Conservation (phyloP, 2,888 invertebrate genomes). For the Lepidochitona cinerea region DNA sequence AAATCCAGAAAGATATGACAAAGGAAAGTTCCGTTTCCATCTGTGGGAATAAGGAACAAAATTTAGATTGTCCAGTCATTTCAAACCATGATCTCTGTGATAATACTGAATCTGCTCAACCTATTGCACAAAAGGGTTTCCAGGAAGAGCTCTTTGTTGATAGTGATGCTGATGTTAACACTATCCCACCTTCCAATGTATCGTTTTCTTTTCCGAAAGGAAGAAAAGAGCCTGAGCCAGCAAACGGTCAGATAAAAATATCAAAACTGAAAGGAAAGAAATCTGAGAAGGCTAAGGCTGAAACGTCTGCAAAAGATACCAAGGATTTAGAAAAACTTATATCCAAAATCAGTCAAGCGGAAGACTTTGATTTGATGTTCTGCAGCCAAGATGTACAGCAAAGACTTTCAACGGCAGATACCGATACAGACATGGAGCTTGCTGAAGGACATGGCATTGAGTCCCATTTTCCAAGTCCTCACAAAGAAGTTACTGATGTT, state of each 20-base stretch:
- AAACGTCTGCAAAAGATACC: background rate
- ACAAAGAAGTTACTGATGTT: no score
- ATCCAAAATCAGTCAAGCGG: conserved; percentile 51
- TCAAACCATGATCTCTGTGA: background rate
- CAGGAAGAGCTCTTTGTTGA: background rate
- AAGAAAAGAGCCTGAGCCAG: background rate
- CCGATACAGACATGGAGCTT: no score
- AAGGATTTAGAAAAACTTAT: conserved; percentile 38
- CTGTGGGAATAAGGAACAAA: background rate
- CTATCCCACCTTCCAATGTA: background rate
- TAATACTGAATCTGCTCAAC: background rate
- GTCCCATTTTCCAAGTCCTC: no score
- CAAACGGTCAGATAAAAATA: no score
- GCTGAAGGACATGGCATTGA: no score
- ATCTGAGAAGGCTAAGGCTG: background rate
- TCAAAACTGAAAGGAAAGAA: background rate
- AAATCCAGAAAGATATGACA: background rate
- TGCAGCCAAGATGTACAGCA: conserved; percentile 57
- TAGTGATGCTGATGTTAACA: background rate
- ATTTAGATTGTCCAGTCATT: background rate
- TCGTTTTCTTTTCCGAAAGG: background rate
- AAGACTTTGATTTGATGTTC: conserved; percentile 58
- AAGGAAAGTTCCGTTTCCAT: background rate
- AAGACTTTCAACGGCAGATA: no score
- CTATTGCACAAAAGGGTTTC: background rate